These are phyloP conservation scores for Python bivittatus DNA, from an alignment of 2,113 vertebrate species.

Conservation along the genomic window DNA sequence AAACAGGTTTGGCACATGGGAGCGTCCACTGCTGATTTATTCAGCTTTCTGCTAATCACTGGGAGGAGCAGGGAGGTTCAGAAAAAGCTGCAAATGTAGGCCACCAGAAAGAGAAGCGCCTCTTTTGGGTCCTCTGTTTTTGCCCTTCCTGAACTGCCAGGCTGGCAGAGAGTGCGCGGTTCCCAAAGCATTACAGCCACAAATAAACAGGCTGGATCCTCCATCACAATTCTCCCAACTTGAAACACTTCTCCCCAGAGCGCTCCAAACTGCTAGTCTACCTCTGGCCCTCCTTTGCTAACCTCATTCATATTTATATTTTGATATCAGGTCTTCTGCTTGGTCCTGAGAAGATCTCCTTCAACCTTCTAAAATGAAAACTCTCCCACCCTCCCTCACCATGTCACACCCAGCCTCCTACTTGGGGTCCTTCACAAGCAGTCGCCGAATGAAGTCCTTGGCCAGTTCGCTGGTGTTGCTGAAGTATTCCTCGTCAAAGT, in stretches of 20 bases:
- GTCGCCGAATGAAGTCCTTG: conserved; percentile 95
- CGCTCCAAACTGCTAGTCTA: too few species aligned
- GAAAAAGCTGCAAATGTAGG: background rate
- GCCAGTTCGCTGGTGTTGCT: conserved; percentile 96
- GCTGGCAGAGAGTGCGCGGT: too few species aligned
- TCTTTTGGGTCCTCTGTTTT: background rate
- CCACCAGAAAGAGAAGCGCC: background rate
- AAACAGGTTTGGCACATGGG: background rate
- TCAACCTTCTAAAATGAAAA: background rate
- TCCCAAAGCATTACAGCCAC: background rate
- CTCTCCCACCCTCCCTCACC: background rate
- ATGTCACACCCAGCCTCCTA: conserved; percentile 52
- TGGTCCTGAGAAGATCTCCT: background rate
- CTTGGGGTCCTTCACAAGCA: conserved; percentile 97
- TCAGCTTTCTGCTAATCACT: background rate
- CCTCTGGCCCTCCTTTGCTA: too few species aligned
- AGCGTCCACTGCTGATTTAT: background rate
- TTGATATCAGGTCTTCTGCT: background rate
- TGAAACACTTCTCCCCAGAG: too few species aligned
- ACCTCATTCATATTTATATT: background rate
- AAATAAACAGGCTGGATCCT: too few species aligned
- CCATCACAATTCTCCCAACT: background rate
- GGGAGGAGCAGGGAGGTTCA: background rate
- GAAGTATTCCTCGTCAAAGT: conserved; percentile 97
- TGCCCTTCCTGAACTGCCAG: background rate